Evolutionary conservation across 2,888 invertebrate species (phyloP).

Genomic region (Pammene aurita): DNA sequence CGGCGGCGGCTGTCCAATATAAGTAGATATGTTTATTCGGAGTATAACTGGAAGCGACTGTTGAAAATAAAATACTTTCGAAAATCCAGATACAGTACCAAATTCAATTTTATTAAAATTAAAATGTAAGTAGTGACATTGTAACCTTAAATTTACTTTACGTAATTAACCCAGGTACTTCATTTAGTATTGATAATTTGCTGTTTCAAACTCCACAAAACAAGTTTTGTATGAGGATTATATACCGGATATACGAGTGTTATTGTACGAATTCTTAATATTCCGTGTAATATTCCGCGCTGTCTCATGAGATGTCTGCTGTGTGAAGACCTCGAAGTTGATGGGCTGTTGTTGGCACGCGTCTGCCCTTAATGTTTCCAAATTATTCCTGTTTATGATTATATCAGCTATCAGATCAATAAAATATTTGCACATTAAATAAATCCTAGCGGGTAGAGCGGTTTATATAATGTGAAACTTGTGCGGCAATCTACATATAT

Average conservation of each 20-base stretch:
- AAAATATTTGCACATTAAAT: neutral
- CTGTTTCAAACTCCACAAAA: neutral
- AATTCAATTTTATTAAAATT: too few species aligned
- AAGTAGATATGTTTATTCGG: too few species aligned
- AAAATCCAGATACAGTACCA: too few species aligned
- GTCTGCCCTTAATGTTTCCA: slow-evolving; percentile 28
- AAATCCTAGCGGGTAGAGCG: neutral
- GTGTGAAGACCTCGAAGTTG: slow-evolving; percentile 8
- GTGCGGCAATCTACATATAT: too few species aligned
- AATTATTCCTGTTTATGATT: slow-evolving; percentile 11
- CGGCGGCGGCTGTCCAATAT: too few species aligned
- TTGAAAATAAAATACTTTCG: too few species aligned
- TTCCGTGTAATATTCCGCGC: slow-evolving; percentile 10
- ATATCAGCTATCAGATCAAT: neutral
- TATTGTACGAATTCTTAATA: slow-evolving; percentile 12
- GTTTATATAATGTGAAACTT: neutral
- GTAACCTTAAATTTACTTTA: too few species aligned
- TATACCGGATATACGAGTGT: slow-evolving; percentile 1
- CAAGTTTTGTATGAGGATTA: neutral
- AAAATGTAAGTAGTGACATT: too few species aligned
- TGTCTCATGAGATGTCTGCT: slow-evolving; percentile 4
- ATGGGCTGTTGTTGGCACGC: slow-evolving; percentile 32
- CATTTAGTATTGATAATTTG: too few species aligned
- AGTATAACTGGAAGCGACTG: too few species aligned
- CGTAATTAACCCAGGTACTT: too few species aligned